Base-by-base conservation (phyloP, 1,140 invertebrate genomes). In the Drosophila tropicalis region DNA sequence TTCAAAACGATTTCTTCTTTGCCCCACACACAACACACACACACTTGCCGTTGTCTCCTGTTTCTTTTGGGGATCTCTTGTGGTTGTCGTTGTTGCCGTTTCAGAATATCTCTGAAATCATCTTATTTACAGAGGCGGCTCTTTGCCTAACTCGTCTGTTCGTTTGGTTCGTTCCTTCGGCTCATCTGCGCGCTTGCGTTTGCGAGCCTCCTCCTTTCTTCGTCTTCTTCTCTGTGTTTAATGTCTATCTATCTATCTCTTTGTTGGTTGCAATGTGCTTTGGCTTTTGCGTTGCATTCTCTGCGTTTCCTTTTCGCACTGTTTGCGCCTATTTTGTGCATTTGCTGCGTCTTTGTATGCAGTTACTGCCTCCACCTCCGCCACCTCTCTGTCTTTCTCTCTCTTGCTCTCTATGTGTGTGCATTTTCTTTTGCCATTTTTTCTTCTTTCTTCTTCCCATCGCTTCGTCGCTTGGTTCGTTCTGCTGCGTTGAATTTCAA, bases 401-500 rank as follows among this genome's bases (percentile, higher is more conserved):
- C 36, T 39, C 12, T 36, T 12, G 5, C 58, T 57, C 36, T 70
- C 39, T 70, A 55, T 74, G 79, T 70, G 61, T 70, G 79, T 74
- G 72, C 79, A 87, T 89, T 87, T 87, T 86, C 82, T 75, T 86
- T 77, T 58, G 56, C 76, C 79, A 65, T 69, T 72, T 86, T 75
- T 71, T 44, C 17, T 44, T 29, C 29, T 29, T 29, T 29, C 29
- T 17, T 44, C n/a, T 44, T 72, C 62, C 69, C 69, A 68, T 79
- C 79, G 69, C 76, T 80, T 77, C 77, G 51, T 65, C 56, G 72
- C 39, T 68, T 51, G 40, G 9, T 70, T 73, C 70, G 83, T 87
- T 87, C 84, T 87, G 83, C 83, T 87, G 83, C 84, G 83, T 87
- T 89, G 76, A 76, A 89, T 87, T 87, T 87, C 83, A 87, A 89